These are phyloP conservation scores for Gnathonemus echidnorhynchus DNA, from an alignment of 2,113 vertebrate genomes.

Conservation along the genomic window DNA sequence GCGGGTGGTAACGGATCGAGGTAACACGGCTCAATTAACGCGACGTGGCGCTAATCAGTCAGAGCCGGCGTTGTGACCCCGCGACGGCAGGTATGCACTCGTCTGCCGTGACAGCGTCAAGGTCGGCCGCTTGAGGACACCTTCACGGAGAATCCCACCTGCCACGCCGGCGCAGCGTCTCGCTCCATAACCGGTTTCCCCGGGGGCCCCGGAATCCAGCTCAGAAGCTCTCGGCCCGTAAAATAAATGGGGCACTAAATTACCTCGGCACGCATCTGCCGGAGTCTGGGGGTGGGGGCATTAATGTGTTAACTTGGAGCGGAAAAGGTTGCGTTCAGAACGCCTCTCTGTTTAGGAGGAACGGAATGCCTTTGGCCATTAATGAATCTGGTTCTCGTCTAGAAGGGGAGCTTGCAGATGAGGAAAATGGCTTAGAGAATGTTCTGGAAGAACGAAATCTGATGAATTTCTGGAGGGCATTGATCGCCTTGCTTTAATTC, in stretches of 20 bases:
- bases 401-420: not conserved
- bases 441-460: not conserved
- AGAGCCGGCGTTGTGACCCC: not conserved
- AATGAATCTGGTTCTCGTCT: not conserved
- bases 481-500: not conserved
- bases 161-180: not conserved
- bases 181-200: not conserved
- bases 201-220: not conserved
- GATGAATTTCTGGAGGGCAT: not conserved
- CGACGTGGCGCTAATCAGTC: not conserved
- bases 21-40: not conserved
- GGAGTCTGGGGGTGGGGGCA: not conserved
- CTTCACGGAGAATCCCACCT: not conserved
- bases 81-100: not conserved
- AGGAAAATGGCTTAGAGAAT: not conserved
- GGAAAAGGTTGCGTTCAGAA: not conserved
- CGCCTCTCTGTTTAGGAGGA: not conserved
- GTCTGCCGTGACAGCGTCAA: not conserved
- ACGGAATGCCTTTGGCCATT: not conserved
- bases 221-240: constrained; percentile 9
- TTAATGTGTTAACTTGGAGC: not conserved
- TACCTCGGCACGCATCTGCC: constrained; percentile 12
- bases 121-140: not conserved
- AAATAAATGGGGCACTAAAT: constrained; percentile 26
- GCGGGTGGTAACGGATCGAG: not conserved